Conservation (phyloP, 2,113 vertebrate species). For the Leptodactylus fuscus region DNA sequence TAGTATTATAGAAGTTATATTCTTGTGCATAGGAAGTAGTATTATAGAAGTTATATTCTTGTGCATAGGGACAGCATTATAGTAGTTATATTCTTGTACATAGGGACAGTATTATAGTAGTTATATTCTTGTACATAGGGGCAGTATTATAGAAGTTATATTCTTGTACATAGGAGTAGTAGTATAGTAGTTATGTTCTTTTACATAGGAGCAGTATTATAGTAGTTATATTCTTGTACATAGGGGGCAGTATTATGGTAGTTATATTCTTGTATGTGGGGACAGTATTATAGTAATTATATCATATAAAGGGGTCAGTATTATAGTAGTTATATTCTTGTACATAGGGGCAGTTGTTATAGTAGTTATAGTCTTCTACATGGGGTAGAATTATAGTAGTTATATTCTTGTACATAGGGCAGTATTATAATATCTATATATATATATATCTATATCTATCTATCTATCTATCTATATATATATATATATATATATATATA, state of each 20-base stretch:
- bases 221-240: not conserved
- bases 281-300: not conserved
- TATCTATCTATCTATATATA: too few species aligned
- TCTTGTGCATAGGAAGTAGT: not conserved
- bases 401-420: not conserved
- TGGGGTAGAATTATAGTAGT: not conserved
- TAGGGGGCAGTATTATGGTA: slow-evolving; percentile 1
- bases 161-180: not conserved
- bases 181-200: not conserved
- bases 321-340: not conserved
- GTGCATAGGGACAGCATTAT: not conserved
- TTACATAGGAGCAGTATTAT: not conserved
- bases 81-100: not conserved
- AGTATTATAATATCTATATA: too few species aligned
- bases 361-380: not conserved
- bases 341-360: not conserved
- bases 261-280: not conserved
- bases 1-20: not conserved
- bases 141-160: too few species aligned
- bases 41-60: not conserved
- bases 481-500: too few species aligned
- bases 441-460: too few species aligned
- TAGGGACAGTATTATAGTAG: not conserved
- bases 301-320: not conserved
- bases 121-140: too few species aligned